Base-by-base conservation (phyloP, 2,888 invertebrate species). In the Cataglyphis rosenhaueri region DNA sequence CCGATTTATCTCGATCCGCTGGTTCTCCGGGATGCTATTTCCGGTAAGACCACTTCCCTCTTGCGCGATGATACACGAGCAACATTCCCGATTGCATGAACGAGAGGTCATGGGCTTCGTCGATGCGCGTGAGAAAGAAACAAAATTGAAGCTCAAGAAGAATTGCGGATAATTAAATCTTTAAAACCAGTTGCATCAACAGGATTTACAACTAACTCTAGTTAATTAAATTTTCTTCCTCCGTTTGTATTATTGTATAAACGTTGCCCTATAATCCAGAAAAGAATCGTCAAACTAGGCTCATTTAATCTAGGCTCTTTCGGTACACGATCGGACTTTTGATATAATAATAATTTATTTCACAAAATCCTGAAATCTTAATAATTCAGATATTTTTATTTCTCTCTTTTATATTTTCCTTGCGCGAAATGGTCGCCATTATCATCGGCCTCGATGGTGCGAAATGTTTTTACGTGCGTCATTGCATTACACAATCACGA, bases 1-100 rank as follows among this genome's bases (percentile, higher is more conserved):
- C 89, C 89, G 87, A 92, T 92, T 91, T 90, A 91, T 92, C 91
- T 90, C 86, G 87, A 89, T 88, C 87, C 76, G 68, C 79, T 73
- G 82, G 70, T 84, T 85, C 85, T 88, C 75, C 79, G 75, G 55
- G 82, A 32, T 71, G 84, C 75, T 88, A 88, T 88, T 88, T 88
- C 88, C 86, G 88, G 65, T 81, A 59, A 71, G 62, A 82, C 78
- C 65, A 83, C 85, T 88, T 88, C 85, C 88, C 81, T 64, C 65
- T 79, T 79, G 75, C 48, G 71, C 84, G 65, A 85, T 79, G 83
- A 83, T 82, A 82, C 73, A 65, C 76, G 64, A 79, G 71, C 82
- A 48, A 66, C 57, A 64, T 41, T 76, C 48, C 10, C 61, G 52
- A 52, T 81, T 59, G 21, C 55, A 55, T 57, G 70, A 78, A 21